Evolutionary conservation across 2,888 invertebrate species (phyloP).

Genomic region (Archips xylosteana): DNA sequence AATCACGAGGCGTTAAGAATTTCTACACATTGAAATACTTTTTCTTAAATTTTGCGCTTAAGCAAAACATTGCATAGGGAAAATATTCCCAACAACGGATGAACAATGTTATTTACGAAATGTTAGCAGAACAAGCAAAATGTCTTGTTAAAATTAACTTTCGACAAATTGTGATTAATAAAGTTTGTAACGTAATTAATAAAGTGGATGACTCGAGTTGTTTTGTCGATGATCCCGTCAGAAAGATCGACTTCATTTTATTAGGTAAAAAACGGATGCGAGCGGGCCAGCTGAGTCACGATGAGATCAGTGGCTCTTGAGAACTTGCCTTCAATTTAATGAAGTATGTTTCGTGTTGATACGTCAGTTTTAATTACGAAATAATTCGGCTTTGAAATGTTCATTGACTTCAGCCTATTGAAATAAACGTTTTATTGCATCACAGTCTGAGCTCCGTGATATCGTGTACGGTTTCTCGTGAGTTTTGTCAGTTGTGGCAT

Average conservation of each 20-base stretch:
- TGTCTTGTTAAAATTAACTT: constrained; percentile 45
- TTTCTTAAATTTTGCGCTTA: constrained; percentile 33
- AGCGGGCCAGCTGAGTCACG: constrained; percentile 60
- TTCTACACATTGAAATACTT: constrained; percentile 44
- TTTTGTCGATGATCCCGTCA: constrained; percentile 55
- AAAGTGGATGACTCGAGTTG: constrained; percentile 56
- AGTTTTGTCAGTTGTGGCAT: constrained; percentile 7
- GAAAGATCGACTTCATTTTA: constrained; percentile 61
- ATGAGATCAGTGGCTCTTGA: constrained; percentile 55
- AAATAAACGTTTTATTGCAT: constrained; percentile 1
- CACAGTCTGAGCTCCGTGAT: neutral
- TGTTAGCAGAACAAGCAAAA: constrained; percentile 30
- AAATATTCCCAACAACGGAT: constrained; percentile 16
- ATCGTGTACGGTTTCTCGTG: constrained; percentile 6
- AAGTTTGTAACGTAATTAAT: constrained; percentile 59
- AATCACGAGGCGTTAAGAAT: constrained; percentile 67
- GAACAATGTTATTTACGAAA: constrained; percentile 27
- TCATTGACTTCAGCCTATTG: constrained; percentile 24
- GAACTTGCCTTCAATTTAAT: constrained; percentile 60
- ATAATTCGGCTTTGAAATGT: constrained; percentile 36
- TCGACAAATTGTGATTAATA: constrained; percentile 59
- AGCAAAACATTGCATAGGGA: constrained; percentile 17
- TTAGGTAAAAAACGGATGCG: constrained; percentile 47
- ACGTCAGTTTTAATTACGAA: constrained; percentile 67
- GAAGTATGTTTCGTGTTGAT: constrained; percentile 66